Evolutionary conservation across 2,888 invertebrate genomes (phyloP), one percentile per base, ranked within the genome.

Genomic region (Cheilosia soror): DNA sequence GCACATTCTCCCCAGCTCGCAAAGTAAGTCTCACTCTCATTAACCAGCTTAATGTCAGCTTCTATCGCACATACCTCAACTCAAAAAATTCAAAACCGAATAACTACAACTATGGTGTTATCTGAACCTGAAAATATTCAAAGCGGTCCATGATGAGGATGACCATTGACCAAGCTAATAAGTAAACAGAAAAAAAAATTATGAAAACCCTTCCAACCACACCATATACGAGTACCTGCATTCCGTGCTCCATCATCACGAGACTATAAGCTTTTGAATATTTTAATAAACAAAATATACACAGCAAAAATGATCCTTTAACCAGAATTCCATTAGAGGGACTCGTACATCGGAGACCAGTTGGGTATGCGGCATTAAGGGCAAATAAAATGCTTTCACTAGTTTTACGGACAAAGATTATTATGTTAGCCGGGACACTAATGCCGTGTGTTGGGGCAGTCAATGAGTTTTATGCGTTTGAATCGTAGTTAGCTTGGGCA

Each of bases 211-310:
- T 5, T 15, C 47, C 3, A 7, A 40, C 27, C 27, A n/a, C 11
- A 49, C 71, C 40, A 40, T 31, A 25, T 40, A 29, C 79, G 44
- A 33, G 27, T 49, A 20, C 60, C 37, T n/a, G n/a, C n/a, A n/a
- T 11, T 51, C 5, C 58, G 66, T 66, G 60, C 73, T 44, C 75
- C 44, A 65, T 71, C 69, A 65, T 71, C 42, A 37, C 13, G 42
- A 37, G 65, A 60, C 72, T 55, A n/a, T n/a, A 72, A 55, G 55
- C 60, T 58, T 60, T 77, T 66, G 72, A 78, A 73, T 73, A 72
- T 73, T 83, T 78, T 78, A 73, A 76, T 76, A 60, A 76, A 78
- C 78, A 78, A 78, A 72, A 73, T 62, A 73, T 72, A 29, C 37
- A 42, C 9, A 58, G 51, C 49, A 66, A 79, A 72, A 42, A 37